Percentiles rank a stretch among this genome's conserved stretches.
Evolutionary conservation across 1,140 invertebrate species (phyloP).

Genomic region (Eupristina koningsbergeri): DNA sequence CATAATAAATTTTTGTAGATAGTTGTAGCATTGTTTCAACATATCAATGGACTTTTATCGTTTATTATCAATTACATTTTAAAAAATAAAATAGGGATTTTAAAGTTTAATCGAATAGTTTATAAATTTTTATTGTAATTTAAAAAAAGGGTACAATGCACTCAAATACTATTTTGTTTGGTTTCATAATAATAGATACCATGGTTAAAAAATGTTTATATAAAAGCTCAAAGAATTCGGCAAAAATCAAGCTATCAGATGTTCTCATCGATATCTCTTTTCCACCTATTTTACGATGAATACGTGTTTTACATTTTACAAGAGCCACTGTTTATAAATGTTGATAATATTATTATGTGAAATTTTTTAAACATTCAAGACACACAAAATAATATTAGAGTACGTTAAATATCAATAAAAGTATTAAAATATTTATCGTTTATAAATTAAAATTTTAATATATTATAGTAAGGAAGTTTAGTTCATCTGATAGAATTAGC

Average conservation of each 20-base stretch:
- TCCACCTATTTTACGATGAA: neutral
- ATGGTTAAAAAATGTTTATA: neutral
- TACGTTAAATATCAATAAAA: neutral
- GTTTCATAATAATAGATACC: neutral
- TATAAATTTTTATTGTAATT: neutral
- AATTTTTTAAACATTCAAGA: neutral
- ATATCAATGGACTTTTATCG: neutral
- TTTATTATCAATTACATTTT: slow-evolving; percentile 14
- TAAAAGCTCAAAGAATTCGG: neutral
- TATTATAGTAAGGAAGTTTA: slow-evolving; percentile 9
- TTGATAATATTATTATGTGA: neutral
- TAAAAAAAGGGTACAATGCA: neutral
- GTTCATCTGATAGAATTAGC: neutral
- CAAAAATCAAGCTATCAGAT: neutral
- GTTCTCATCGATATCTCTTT: slow-evolving; percentile 12
- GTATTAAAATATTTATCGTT: slow-evolving; percentile 4
- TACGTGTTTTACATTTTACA: slow-evolving; percentile 1
- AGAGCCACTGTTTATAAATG: neutral
- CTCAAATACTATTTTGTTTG: neutral
- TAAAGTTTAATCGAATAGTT: neutral
- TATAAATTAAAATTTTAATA: neutral
- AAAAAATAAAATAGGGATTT: neutral
- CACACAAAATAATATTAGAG: neutral
- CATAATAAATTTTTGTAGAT: neutral
- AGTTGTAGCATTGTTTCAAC: neutral